Evolutionary conservation across 2,797 vertebrate genomes (phyloP).

Genomic region (Sardinella longiceps): DNA sequence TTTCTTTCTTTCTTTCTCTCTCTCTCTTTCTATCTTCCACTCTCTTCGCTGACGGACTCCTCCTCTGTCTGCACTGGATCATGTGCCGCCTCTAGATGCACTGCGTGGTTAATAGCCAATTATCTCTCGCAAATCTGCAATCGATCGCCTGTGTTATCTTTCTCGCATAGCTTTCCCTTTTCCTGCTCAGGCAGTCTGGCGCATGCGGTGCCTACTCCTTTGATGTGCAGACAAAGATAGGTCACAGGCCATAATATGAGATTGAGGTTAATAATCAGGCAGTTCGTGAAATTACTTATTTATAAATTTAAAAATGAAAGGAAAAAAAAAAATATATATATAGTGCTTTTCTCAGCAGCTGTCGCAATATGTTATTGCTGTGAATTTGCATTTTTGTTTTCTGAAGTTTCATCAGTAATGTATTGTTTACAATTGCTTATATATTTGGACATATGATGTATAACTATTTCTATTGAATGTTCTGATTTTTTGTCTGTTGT

Average conservation of each 20-base stretch:
- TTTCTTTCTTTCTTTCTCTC: slow-evolving; percentile 20
- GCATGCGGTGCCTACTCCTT: slow-evolving; percentile 42
- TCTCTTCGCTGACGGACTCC: neutral
- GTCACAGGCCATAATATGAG: neutral
- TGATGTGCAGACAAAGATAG: neutral
- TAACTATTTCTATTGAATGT: neutral
- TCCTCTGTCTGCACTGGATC: slow-evolving; percentile 70
- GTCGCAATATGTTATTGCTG: no score
- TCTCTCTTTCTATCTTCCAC: slow-evolving; percentile 18
- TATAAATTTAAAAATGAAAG: no score
- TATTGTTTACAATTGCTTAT: neutral
- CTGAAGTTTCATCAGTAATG: neutral
- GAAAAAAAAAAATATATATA: no score
- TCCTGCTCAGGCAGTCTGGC: slow-evolving; percentile 62
- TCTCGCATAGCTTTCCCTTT: slow-evolving; percentile 77
- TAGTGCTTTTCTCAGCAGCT: no score
- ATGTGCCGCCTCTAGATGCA: slow-evolving; percentile 77
- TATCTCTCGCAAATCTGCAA: slow-evolving; percentile 76
- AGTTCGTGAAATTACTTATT: neutral
- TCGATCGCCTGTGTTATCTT: slow-evolving; percentile 80
- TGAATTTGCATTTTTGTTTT: no score
- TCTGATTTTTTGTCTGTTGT: slow-evolving; percentile 27
- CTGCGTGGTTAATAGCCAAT: slow-evolving; percentile 79
- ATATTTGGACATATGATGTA: no score
- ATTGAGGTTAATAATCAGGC: neutral